Base-by-base conservation (phyloP, 2,797 vertebrate genomes). In the Tokudaia muenninki region DNA sequence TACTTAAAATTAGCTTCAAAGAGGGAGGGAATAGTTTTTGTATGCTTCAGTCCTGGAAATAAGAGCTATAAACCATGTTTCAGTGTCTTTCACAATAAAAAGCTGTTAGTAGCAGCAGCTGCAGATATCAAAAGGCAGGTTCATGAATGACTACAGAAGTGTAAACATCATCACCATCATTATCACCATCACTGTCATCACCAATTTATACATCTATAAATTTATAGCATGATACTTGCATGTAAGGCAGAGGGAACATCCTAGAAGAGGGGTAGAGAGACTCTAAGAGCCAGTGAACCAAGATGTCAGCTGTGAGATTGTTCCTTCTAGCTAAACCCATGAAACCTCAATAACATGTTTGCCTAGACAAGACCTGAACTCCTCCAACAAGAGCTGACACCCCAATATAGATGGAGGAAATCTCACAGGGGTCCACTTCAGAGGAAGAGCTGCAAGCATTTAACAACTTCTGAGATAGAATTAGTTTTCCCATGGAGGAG, bases 1-100 rank as follows among this genome's bases (percentile, higher is more conserved):
- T 77, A 50, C 80, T 94, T 90, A 95, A 93, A 77, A 94, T 52
- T 86, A 86, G 80, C n/a, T 92, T 95, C 52, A 84, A 84, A 86
- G 72, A 81, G 78, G 63, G 81, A 65, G 17, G 16, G 50, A 80
- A 83, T 22, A 50, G 75, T 55, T 80, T 80, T 70, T n/a, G 65
- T 93, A 78, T 26, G 65, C 65, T 75, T 74, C 91, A 59, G 34
- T 34, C 34, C 41, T 80, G 91, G 84, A 90, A 92, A 75, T 26
- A 4, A 13, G 47, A 34, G 65, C 77, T 80, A 70, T 87, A 41
- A 87, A 92, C 82, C 31, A 47, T 86, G 41, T 82, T 91, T 88
- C 44, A 26, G 79, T 81, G 37, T 16, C 77, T 87, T 91, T 72
- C 84, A 84, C 93, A 96, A 90, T 82, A 91, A 95, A 93, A 91